Evolutionary conservation across 2,797 vertebrate genomes (phyloP).

Genomic region (Pagetopsis macropterus): DNA sequence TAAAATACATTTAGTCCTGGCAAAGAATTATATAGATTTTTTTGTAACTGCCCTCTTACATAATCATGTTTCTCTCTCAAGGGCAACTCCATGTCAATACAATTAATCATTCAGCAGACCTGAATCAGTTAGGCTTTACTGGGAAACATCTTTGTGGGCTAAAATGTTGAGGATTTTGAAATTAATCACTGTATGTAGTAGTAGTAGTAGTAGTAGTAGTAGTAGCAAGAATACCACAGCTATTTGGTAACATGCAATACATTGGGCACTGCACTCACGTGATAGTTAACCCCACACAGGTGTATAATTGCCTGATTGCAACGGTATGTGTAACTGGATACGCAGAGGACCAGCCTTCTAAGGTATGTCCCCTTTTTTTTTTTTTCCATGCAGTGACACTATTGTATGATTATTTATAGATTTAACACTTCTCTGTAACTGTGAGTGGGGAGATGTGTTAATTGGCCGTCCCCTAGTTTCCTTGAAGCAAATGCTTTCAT

Average conservation of each 20-base stretch:
- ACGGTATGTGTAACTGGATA: background rate
- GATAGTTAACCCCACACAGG: slow-evolving; percentile 8
- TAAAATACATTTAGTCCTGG: slow-evolving; percentile 42
- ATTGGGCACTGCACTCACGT: background rate
- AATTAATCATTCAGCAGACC: slow-evolving; percentile 55
- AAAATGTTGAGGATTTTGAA: slow-evolving; percentile 25
- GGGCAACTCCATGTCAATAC: slow-evolving; percentile 61
- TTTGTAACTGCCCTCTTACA: slow-evolving; percentile 56
- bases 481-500: slow-evolving; percentile 54
- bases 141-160: slow-evolving; percentile 34
- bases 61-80: slow-evolving; percentile 55
- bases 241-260: background rate
- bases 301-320: slow-evolving; percentile 26
- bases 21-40: slow-evolving; percentile 59
- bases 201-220: background rate
- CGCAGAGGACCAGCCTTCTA: background rate
- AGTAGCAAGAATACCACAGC: background rate
- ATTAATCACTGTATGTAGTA: slow-evolving; percentile 20
- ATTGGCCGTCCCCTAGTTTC: slow-evolving; percentile 43
- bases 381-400: background rate
- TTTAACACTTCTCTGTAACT: slow-evolving; percentile 13
- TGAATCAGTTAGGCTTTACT: slow-evolving; percentile 37
- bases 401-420: background rate
- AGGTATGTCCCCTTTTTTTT: background rate
- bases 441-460: slow-evolving; percentile 26